Evolutionary conservation across 2,797 vertebrate species (phyloP).

Genomic region (Brachyalestes nurse): DNA sequence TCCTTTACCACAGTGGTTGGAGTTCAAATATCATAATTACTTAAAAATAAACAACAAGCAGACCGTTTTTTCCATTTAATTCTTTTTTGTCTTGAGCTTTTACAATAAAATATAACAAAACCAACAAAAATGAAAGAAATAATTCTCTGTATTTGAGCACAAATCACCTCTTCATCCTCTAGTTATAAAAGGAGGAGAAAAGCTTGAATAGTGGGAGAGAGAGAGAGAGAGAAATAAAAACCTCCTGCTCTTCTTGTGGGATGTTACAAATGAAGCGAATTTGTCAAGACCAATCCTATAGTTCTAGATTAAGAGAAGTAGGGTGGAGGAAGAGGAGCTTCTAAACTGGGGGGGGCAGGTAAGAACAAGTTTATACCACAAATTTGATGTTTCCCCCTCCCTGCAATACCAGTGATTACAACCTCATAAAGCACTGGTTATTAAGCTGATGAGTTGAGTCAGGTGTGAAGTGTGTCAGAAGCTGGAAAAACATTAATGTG

Average conservation of each 20-base stretch:
- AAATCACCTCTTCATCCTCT: conserved; percentile 55
- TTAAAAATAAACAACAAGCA: neutral
- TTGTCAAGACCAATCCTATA: neutral
- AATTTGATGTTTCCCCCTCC: neutral
- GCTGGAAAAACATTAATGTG: no score
- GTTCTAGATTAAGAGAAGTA: neutral
- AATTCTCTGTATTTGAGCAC: conserved; percentile 34
- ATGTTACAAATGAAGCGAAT: neutral
- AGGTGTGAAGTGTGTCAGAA: neutral
- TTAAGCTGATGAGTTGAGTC: neutral
- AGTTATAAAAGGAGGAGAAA: conserved; percentile 69
- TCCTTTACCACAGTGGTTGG: no score
- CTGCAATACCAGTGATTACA: neutral
- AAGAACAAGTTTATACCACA: conserved; percentile 10
- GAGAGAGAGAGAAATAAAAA: conserved; percentile 14
- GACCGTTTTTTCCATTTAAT: conserved; percentile 57
- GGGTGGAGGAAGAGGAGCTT: neutral
- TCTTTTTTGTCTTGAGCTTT: conserved; percentile 72
- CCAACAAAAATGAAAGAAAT: conserved; percentile 59
- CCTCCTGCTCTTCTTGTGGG: neutral
- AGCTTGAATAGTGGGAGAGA: neutral
- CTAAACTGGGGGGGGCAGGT: neutral
- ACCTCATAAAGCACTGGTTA: neutral
- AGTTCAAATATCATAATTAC: no score
- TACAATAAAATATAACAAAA: conserved; percentile 76